phyloP scores from a whole-genome alignment of 2,797 vertebrate species.

The Anas acuta region DNA sequence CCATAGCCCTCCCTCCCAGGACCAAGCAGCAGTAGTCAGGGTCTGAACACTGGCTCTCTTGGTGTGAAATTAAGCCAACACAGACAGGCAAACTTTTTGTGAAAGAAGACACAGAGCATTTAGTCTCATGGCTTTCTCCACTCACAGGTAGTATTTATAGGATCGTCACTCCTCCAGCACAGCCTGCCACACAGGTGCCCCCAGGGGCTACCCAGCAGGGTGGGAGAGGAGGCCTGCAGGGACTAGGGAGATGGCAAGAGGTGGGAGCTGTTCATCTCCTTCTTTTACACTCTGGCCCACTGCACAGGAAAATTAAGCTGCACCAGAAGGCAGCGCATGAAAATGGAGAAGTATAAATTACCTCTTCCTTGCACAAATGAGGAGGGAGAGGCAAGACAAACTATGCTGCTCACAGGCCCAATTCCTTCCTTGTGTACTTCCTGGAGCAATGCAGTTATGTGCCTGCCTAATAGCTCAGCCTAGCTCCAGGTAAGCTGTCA shows the following conservation, averaged over 20 bases:
- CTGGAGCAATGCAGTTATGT: not conserved
- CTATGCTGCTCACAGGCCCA: not conserved
- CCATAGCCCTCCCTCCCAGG: not conserved
- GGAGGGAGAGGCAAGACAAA: constrained; percentile 7
- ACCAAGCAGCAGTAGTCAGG: not conserved
- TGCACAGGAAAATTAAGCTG: not conserved
- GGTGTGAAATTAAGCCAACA: not conserved
- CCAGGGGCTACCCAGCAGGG: not conserved
- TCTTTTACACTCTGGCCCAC: not conserved
- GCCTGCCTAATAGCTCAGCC: not conserved
- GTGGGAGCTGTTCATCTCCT: not conserved
- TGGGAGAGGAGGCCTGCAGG: not conserved
- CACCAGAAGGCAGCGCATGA: not conserved
- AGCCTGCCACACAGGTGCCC: not conserved
- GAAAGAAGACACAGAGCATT: not conserved
- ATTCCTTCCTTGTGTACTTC: not conserved
- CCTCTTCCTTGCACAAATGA: not conserved
- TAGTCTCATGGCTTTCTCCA: not conserved
- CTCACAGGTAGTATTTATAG: rapidly evolving
- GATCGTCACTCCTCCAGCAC: not conserved
- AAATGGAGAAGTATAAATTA: not conserved
- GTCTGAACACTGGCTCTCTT: not conserved
- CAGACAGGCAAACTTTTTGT: not conserved
- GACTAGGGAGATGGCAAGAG: not conserved
- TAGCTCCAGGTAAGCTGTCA: not conserved